phyloP scores from a whole-genome alignment of 2,888 invertebrate genomes.

The Erannis defoliaria region DNA sequence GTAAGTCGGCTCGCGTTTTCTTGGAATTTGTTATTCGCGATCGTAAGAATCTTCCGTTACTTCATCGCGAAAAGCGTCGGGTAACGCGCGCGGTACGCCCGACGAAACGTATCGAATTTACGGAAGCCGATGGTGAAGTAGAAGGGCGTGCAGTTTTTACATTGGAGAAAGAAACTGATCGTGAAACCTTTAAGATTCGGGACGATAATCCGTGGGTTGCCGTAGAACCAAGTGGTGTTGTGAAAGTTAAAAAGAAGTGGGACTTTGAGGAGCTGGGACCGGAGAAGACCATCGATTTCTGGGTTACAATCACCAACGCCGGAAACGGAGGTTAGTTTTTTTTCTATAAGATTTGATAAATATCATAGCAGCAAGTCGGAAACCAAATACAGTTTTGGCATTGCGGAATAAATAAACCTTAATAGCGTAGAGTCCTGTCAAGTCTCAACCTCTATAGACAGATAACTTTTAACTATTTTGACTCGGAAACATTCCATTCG shows the following conservation, averaged over 20 bases:
- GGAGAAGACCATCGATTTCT: conserved; percentile 98
- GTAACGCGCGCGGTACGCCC: conserved; percentile 97
- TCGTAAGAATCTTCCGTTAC: conserved; percentile 87
- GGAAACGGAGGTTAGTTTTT: conserved; percentile 93
- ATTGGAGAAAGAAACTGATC: conserved; percentile 96
- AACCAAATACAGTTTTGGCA: neutral
- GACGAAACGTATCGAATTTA: conserved; percentile 97
- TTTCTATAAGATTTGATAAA: conserved; percentile 10
- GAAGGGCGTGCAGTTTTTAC: conserved; percentile 96
- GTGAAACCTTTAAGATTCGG: conserved; percentile 96
- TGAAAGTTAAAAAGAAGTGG: conserved; percentile 98
- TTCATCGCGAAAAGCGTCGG: conserved; percentile 91
- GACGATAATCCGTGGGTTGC: conserved; percentile 98
- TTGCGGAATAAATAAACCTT: conserved; percentile 36
- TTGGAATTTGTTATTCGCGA: conserved; percentile 90
- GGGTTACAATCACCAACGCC: conserved; percentile 97
- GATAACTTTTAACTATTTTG: conserved; percentile 1
- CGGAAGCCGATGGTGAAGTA: conserved; percentile 95
- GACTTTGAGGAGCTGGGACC: conserved; percentile 97
- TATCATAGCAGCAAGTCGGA: conserved; percentile 12
- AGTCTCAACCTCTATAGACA: neutral
- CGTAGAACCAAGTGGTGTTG: conserved; percentile 96
- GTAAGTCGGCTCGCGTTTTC: conserved; percentile 91
- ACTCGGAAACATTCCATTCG: conserved; percentile 7
- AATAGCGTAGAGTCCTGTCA: no score